These are phyloP conservation scores for Pachyrhynchus sulphureomaculatus DNA, from an alignment of 1,140 invertebrate genomes.

Conservation along the genomic window DNA sequence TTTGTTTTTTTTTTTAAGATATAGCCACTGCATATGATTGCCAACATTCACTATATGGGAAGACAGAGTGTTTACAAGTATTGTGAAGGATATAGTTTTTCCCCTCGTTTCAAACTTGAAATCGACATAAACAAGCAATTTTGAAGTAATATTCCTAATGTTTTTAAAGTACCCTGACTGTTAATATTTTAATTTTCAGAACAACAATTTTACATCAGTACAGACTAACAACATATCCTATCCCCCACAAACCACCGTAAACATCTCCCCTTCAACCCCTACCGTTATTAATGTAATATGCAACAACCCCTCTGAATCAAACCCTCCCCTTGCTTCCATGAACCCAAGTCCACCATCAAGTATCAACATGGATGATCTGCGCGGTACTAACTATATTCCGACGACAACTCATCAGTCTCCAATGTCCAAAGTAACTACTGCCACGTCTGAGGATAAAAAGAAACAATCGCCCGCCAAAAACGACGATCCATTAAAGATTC, in stretches of 20 bases:
- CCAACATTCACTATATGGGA: too few relatives aligned
- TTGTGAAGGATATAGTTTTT: too few relatives aligned
- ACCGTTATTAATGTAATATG: slow-evolving; percentile 14
- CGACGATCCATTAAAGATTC: slow-evolving; percentile 20
- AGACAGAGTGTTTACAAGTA: too few relatives aligned
- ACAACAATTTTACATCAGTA: slow-evolving; percentile 8
- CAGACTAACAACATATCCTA: neutral
- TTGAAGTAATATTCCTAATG: too few relatives aligned
- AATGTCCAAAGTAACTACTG: neutral
- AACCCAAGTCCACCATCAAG: slow-evolving; percentile 2
- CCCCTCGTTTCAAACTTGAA: too few relatives aligned
- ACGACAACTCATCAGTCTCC: neutral
- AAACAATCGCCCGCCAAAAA: slow-evolving; percentile 8
- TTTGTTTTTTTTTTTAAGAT: too few relatives aligned
- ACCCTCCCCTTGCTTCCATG: neutral
- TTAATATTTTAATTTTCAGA: neutral
- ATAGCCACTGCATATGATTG: too few relatives aligned
- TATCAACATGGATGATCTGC: slow-evolving; percentile 20
- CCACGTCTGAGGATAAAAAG: neutral
- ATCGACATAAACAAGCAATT: too few relatives aligned
- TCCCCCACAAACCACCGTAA: neutral
- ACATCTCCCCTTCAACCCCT: neutral
- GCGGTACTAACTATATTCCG: neutral
- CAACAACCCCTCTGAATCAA: neutral
- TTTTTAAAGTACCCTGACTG: too few relatives aligned